Base-by-base conservation (phyloP, 1,140 invertebrate genomes). In the Stratiolaelaps scimitus region DNA sequence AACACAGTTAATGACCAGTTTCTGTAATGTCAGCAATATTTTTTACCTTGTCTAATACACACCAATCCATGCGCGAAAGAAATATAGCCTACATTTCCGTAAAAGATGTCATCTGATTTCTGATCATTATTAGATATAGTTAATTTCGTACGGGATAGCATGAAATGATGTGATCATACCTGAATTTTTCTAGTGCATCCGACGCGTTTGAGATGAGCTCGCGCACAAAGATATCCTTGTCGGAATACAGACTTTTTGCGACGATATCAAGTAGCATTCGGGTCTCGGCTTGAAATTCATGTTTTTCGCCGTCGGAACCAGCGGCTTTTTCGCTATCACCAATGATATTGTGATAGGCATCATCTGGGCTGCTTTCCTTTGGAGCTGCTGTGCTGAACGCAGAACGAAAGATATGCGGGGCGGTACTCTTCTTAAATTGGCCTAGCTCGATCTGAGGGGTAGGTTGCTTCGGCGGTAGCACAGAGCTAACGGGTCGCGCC, bases 121-220 rank as follows among this genome's bases (percentile, higher is more conserved):
- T n/a, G n/a, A n/a, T n/a, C n/a, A 40, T 40, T 40, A 40, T 40
- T 40, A 10, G 10, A 4, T 40, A 40, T 40, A 40, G 34, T 40
- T 40, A 40, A 40, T 40, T 40, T 40, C 34, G 10, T 40, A 40
- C 34, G 67, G 80, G 76, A 15, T 2, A 81, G 70, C 6, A 78
- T 80, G 78, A 64, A 60, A 60, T 34, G 13, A 29, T n/a, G n/a
- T n/a, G 13, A 15, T 48, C 47, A 29, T 34, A 60, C 53, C 87
- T 77, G 64, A 94, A 83, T 74, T 96, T 96, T 75, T 97, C 93
- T 43, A 97, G 78, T 15, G 93, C 92, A 83, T 98, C 93, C 77
- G 89, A 95, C 0, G 91, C 87, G 80, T 98, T 98, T 5, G 92
- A 96, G 66, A 97, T 89, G 1, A 98, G 76, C 77, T 98, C 93